Percentiles rank a stretch among this genome's conserved stretches.
Conservation (phyloP, 1,140 invertebrate genomes). For the Nasonia vitripennis region DNA sequence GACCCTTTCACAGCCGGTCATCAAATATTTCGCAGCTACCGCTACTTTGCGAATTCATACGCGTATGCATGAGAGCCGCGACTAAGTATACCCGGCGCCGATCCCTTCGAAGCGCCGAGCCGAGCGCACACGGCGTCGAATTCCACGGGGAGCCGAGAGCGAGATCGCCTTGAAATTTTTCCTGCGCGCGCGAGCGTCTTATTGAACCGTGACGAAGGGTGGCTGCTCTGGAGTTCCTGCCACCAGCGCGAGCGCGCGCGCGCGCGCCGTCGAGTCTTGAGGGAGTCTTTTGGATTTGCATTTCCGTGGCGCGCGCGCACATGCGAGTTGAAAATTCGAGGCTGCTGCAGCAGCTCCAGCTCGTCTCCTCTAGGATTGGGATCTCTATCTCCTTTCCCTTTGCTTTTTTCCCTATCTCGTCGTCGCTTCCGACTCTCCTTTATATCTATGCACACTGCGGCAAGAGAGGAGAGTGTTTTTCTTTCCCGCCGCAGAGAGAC, state of each 20-base stretch:
- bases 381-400: background rate
- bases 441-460: background rate
- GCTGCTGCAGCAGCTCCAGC: background rate
- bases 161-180: conserved; percentile 44
- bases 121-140: background rate
- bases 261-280: background rate
- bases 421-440: background rate
- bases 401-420: background rate
- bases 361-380: background rate
- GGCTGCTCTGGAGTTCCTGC: background rate
- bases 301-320: conserved; percentile 42
- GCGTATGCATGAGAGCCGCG: conserved; percentile 4
- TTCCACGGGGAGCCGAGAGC: conserved; percentile 4
- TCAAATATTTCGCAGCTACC: conserved; percentile 50
- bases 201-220: conserved; percentile 48
- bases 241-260: background rate
- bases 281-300: conserved; percentile 47
- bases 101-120: background rate
- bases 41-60: conserved; percentile 45
- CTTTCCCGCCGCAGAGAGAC: background rate
- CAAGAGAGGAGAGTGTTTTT: background rate
- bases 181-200: conserved; percentile 28
- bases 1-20: conserved; percentile 41
- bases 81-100: background rate
- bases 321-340: conserved; percentile 48